These are phyloP conservation scores for Patiria pectinifera DNA, from an alignment of 53 echinoderm and acorn worm genomes.

Conservation along the genomic window DNA sequence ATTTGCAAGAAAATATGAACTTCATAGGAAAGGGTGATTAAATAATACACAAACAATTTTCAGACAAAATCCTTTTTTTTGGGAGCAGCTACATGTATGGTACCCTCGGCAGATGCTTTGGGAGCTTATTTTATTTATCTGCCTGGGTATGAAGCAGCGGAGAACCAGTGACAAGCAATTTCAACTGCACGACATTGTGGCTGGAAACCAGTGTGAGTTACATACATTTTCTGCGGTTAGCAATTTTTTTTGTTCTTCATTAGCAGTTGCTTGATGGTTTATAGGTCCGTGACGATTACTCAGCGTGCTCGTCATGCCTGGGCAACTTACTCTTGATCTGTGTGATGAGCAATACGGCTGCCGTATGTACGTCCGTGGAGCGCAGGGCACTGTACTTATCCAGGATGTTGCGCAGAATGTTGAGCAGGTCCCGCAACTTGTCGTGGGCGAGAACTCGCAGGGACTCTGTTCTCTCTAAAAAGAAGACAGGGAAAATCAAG, in stretches of 20 bases:
- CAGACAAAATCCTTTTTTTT: no score
- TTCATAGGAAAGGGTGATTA: no score
- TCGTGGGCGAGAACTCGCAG: slow-evolving; percentile 91
- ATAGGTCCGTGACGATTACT: neutral
- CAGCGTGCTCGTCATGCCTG: neutral
- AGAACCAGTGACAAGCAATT: neutral
- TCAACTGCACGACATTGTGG: neutral
- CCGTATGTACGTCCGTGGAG: slow-evolving; percentile 92
- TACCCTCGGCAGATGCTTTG: no score
- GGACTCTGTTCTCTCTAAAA: slow-evolving; percentile 85
- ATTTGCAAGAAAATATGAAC: no score
- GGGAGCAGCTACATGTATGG: no score
- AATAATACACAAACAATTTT: no score
- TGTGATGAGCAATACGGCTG: slow-evolving; percentile 86
- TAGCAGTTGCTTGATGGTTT: no score
- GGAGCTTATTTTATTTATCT: no score
- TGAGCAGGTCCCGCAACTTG: slow-evolving; percentile 85
- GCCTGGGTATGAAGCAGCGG: neutral
- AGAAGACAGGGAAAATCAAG: neutral
- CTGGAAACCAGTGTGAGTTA: neutral
- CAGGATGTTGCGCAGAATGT: slow-evolving; percentile 78
- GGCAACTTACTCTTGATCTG: slow-evolving; percentile 87
- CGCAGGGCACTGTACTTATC: slow-evolving; percentile 87
- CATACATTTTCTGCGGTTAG: neutral
- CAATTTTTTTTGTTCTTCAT: no score